A percentile compares a stretch with the other conserved stretches of the same genome.
phyloP scores from a whole-genome alignment of 2,888 invertebrate genomes.

The Caenorhabditis zanzibari region DNA sequence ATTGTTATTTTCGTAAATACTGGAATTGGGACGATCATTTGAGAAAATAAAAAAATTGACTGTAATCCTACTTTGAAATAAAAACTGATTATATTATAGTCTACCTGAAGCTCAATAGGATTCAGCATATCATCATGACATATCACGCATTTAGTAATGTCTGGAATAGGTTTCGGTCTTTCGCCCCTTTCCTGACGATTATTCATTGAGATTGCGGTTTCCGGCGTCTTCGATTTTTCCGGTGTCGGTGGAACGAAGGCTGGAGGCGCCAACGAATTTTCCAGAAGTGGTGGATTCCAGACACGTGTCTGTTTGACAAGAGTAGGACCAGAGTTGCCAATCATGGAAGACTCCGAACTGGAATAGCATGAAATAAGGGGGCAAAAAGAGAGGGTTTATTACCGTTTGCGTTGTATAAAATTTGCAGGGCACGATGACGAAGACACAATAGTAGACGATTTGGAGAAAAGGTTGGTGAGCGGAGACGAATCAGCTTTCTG shows the following conservation, averaged over 20 bases:
- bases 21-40: too few relatives aligned
- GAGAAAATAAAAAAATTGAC: too few relatives aligned
- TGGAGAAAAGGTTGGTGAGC: conserved; percentile 23
- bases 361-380: not conserved
- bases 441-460: conserved; percentile 19
- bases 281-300: conserved; percentile 47
- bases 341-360: conserved; percentile 42
- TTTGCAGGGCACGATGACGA: conserved; percentile 13
- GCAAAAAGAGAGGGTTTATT: not conserved
- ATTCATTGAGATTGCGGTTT: not conserved
- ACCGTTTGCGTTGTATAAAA: conserved; percentile 46
- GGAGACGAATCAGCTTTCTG: conserved; percentile 31
- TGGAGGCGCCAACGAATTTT: not conserved
- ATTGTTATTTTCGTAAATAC: too few relatives aligned
- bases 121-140: conserved; percentile 34
- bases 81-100: too few relatives aligned
- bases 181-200: conserved; percentile 4
- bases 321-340: conserved; percentile 6
- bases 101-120: conserved; percentile 52
- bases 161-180: conserved; percentile 51
- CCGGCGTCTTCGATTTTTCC: not conserved
- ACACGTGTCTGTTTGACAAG: not conserved
- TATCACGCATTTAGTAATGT: conserved; percentile 22
- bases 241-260: not conserved
- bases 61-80: too few relatives aligned